Evolutionary conservation across 2,797 vertebrate species (phyloP).

Genomic region (Enteromius mattozi): DNA sequence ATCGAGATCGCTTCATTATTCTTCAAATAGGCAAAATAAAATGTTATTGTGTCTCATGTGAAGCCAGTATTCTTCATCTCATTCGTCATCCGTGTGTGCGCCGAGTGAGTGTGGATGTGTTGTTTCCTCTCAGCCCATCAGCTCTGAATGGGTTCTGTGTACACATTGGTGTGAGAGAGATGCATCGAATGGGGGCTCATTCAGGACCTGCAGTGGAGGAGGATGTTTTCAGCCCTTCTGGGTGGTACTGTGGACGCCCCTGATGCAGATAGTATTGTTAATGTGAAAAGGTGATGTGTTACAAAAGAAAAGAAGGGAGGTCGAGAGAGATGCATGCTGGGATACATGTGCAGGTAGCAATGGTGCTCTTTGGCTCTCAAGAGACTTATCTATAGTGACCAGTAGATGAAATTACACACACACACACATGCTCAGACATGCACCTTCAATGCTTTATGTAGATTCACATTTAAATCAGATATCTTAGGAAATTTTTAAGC

Average conservation of each 20-base stretch:
- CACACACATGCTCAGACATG: neutral
- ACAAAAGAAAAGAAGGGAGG: conserved; percentile 51
- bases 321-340: conserved; percentile 46
- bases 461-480: neutral
- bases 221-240: conserved; percentile 63
- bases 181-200: conserved; percentile 67
- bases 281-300: conserved; percentile 53
- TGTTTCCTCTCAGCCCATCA: conserved; percentile 43
- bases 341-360: conserved; percentile 45
- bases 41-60: conserved; percentile 19
- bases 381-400: neutral
- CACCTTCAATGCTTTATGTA: neutral
- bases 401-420: conserved; percentile 61
- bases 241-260: conserved; percentile 58
- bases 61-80: conserved; percentile 3
- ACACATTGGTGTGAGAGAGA: conserved; percentile 51
- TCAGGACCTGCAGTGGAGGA: conserved; percentile 61
- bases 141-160: conserved; percentile 60
- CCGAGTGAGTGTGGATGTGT: conserved; percentile 47
- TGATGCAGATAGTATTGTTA: conserved; percentile 61
- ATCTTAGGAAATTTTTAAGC: neutral
- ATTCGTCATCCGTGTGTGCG: conserved; percentile 5
- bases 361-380: neutral
- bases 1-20: conserved; percentile 18
- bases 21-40: neutral